Evolutionary conservation across 1,140 invertebrate genomes (phyloP), one percentile per base, ranked within the genome.

Genomic region (Conus ventricosus): DNA sequence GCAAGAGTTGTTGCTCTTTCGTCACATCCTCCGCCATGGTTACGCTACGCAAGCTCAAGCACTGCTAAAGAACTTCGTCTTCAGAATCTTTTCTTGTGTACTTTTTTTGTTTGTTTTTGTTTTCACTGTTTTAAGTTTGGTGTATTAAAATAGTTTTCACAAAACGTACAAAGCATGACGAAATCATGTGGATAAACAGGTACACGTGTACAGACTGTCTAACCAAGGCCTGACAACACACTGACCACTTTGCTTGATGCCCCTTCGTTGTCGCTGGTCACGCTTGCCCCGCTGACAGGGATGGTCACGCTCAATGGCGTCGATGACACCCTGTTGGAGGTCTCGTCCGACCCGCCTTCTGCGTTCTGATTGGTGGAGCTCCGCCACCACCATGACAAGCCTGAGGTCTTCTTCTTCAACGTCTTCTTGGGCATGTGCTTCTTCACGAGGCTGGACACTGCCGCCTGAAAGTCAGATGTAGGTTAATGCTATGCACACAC

Each of bases 341-440:
- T 63, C 39, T 67, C 86, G 7, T 60, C 55, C 5, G 85, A 5
- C 55, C 39, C 55, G 25, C 60, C 75, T 3, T 82, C 87, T 10
- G 60, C 87, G 20, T 71, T 85, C 27, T 75, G 13, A 27, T 71
- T 88, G 4, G 76, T 82, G 23, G 89, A 87, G 11, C 97, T 96
- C 39, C 97, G 95, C 97, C 97, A 97, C 93, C 96, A 96, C 96
- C 97, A 97, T 8, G 96, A 95, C 15, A 91, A 91, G 78, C 92
- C 91, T 83, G 96, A 95, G 10, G 91, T 89, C 85, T 96, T 96
- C 5, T 92, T 91, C 87, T 94, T 91, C 87, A 93, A 92, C 88
- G 95, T 94, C 90, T 96, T 96, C 90, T 96, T 96, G 25, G 96
- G 95, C 95, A 96, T 96, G 87, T 96, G 93, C 87, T 95, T 94